Base-by-base conservation (phyloP, 2,888 invertebrate genomes). In the Agriotes lineatus region DNA sequence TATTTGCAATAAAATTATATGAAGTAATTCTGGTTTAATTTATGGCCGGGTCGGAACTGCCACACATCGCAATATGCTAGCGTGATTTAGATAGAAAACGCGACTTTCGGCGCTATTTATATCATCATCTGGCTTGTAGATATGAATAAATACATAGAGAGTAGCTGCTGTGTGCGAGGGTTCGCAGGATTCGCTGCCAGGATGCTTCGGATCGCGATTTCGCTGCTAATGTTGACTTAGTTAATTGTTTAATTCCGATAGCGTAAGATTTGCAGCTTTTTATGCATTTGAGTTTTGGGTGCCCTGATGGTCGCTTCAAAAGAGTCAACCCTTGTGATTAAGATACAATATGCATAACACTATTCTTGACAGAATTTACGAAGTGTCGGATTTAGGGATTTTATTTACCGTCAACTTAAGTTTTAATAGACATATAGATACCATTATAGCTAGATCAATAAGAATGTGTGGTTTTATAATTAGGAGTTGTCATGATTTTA, bases 21-120 rank as follows among this genome's bases (percentile, higher is more conserved):
- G 75, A 78, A 79, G 79, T 80, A 81, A 81, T 81, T 81, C 77
- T 76, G 75, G 79, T 79, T 81, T 81, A 82, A 82, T 82, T 82
- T 82, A 82, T 82, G 75, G 72, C 76, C 58, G 77, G 71, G 74
- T 71, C 72, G 70, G 74, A 75, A 74, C 76, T 75, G 77, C 77
- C 79, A 79, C 79, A 80, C 77, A 77, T 81, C 72, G 80, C 82
- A 81, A 81, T 82, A 81, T 81, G 82, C 78, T 74, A 79, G 78
- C 79, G 79, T 81, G 82, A 82, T 82, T 82, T 82, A 81, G 81
- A 82, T 82, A 82, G 82, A 82, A 82, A 82, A 82, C 79, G 80
- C 81, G 81, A 82, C 81, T 82, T 82, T 81, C 78, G 76, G 69
- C 71, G 78, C 81, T 81, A 82, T 82, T 82, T 82, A 82, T 82